Evolutionary conservation across 2,113 vertebrate genomes (phyloP).

Genomic region (Mastomys coucha): DNA sequence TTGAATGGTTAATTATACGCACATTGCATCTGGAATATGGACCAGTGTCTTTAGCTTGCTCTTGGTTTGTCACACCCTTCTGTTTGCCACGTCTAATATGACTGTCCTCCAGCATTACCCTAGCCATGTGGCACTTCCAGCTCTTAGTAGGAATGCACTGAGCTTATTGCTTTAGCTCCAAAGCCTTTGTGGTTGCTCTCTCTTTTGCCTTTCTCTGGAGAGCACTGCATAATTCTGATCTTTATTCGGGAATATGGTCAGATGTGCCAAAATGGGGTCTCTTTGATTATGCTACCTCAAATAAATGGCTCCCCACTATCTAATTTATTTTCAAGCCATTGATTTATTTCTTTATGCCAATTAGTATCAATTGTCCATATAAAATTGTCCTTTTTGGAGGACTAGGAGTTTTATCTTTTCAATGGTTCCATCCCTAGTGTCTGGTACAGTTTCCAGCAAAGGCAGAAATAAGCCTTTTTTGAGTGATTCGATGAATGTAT

Average conservation of each 20-base stretch:
- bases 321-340: slow-evolving; percentile 8
- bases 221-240: neutral
- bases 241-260: neutral
- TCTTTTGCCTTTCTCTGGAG: neutral
- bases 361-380: neutral
- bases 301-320: neutral
- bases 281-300: neutral
- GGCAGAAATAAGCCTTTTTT: slow-evolving; percentile 57
- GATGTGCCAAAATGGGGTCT: neutral
- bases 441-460: neutral
- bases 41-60: neutral
- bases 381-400: neutral
- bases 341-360: slow-evolving; percentile 30
- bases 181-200: neutral
- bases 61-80: neutral
- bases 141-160: neutral
- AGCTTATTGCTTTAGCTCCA: neutral
- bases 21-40: neutral
- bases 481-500: slow-evolving; percentile 32
- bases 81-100: neutral
- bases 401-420: slow-evolving; percentile 17
- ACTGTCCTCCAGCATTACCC: neutral
- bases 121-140: neutral
- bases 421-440: neutral
- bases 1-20: neutral